A percentile compares a stretch with the other conserved stretches of the same genome.
Evolutionary conservation across 2,888 invertebrate genomes (phyloP).

Genomic region (Elysia crispata): DNA sequence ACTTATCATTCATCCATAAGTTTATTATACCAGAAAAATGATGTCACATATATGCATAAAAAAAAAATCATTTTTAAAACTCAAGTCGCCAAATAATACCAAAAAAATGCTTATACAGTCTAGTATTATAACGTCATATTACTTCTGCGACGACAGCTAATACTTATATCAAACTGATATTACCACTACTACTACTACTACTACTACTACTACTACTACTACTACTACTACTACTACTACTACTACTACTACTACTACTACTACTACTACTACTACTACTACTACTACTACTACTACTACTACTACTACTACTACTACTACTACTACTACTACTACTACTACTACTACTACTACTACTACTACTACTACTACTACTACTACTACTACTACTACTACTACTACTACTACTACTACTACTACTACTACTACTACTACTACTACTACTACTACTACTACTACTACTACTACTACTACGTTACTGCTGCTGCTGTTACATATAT

Average conservation of each 20-base stretch:
- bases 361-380: conserved; percentile 9
- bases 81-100: too few species aligned
- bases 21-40: too few species aligned
- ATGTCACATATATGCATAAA: too few species aligned
- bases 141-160: too few species aligned
- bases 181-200: background rate
- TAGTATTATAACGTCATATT: too few species aligned
- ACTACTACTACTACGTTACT: too few species aligned
- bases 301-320: conserved; percentile 9
- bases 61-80: too few species aligned
- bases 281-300: conserved; percentile 9
- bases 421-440: background rate
- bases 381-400: background rate
- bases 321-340: conserved; percentile 4
- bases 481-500: too few species aligned
- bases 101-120: too few species aligned
- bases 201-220: background rate
- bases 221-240: background rate
- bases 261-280: conserved; percentile 4
- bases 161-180: too few species aligned
- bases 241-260: background rate
- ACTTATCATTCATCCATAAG: too few species aligned
- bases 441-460: conserved; percentile 1
- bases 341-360: conserved; percentile 9
- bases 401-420: background rate